Percentiles rank a stretch among this genome's conserved stretches.
These are phyloP conservation scores for Myotis planiceps DNA, from an alignment of 2,797 vertebrate genomes.

Conservation along the genomic window DNA sequence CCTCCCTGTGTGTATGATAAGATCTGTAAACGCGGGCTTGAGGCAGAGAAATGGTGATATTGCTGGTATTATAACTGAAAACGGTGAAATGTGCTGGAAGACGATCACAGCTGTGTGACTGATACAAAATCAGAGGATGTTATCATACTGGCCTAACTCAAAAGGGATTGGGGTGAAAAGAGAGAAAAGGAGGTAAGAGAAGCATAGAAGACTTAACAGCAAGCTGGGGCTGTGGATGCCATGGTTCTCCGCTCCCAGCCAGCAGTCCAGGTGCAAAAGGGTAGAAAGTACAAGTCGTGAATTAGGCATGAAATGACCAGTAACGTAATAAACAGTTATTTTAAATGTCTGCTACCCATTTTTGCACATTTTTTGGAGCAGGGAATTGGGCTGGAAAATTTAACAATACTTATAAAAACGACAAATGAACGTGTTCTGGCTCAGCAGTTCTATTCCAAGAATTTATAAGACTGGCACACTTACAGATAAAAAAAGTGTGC, in stretches of 20 bases:
- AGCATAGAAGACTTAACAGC: background rate
- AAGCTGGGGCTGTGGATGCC: background rate
- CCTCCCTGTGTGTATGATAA: constrained; percentile 83
- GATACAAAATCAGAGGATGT: constrained; percentile 72
- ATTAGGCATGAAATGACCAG: background rate
- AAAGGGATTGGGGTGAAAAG: background rate
- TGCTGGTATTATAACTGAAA: constrained; percentile 72
- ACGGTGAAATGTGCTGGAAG: constrained; percentile 81
- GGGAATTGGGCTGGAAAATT: background rate
- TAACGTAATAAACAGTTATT: background rate
- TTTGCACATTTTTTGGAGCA: background rate
- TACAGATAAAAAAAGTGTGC: background rate
- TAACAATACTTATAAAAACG: background rate
- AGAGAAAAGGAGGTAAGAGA: background rate
- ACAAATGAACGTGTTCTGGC: background rate
- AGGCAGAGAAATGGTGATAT: constrained; percentile 75
- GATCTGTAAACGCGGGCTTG: constrained; percentile 86
- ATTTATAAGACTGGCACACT: background rate
- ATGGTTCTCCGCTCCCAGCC: background rate
- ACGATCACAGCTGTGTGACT: constrained; percentile 73
- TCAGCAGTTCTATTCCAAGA: background rate
- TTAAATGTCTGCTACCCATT: background rate
- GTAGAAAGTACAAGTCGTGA: background rate
- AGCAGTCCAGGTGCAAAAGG: background rate
- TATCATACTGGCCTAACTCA: background rate